phyloP scores from a whole-genome alignment of 2,888 invertebrate genomes.

The Hypomecis punctinalis region DNA sequence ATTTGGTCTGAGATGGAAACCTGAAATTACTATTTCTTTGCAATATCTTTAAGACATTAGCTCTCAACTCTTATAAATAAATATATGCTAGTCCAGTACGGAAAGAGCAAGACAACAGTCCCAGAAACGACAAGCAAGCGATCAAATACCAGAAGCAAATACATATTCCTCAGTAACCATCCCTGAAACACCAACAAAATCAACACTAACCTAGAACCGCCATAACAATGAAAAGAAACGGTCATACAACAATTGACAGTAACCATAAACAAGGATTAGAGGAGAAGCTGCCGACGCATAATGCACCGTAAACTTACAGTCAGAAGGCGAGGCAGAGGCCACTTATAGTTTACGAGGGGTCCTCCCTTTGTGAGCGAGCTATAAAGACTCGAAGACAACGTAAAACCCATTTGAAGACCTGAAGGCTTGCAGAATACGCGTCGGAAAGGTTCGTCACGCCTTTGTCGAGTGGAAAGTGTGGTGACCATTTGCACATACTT shows the following conservation, averaged over 20 bases:
- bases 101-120: too few relatives aligned
- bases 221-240: slow-evolving; percentile 43
- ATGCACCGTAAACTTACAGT: slow-evolving; percentile 26
- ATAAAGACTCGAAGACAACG: slow-evolving; percentile 31
- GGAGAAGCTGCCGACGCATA: slow-evolving; percentile 30
- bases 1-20: too few relatives aligned
- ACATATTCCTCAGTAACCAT: too few relatives aligned
- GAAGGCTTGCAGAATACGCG: slow-evolving; percentile 1
- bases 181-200: slow-evolving; percentile 34
- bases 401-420: slow-evolving; percentile 27
- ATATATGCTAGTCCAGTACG: too few relatives aligned
- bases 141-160: too few relatives aligned
- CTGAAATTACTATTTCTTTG: too few relatives aligned
- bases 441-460: slow-evolving; percentile 29
- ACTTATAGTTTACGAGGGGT: slow-evolving; percentile 65
- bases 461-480: slow-evolving; percentile 23
- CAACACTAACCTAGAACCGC: slow-evolving; percentile 22
- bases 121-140: too few relatives aligned
- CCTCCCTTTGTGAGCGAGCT: slow-evolving; percentile 66
- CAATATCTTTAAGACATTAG: too few relatives aligned
- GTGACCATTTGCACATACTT: slow-evolving; percentile 24
- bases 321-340: slow-evolving; percentile 56
- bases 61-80: too few relatives aligned
- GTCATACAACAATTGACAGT: slow-evolving; percentile 50
- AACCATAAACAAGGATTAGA: slow-evolving; percentile 68